These are phyloP conservation scores for Dasysyrphus tricinctus DNA, from an alignment of 2,888 invertebrate genomes.

Conservation along the genomic window DNA sequence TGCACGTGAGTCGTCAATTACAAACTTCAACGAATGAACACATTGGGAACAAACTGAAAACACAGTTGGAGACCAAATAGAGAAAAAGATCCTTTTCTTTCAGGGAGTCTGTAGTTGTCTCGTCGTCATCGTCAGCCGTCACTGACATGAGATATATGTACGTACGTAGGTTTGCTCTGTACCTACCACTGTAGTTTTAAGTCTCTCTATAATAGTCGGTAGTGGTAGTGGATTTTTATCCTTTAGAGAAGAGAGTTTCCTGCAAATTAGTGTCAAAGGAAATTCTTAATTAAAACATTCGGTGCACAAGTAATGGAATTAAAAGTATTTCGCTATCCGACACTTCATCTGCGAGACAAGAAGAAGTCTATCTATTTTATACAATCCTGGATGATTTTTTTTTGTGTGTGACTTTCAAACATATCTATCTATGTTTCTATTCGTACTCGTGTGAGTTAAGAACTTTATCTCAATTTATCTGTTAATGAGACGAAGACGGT, in stretches of 20 bases:
- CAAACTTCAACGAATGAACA: conserved; percentile 28
- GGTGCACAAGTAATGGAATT: conserved; percentile 65
- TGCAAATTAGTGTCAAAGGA: conserved; percentile 74
- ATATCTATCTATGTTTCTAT: neutral
- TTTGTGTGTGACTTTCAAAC: conserved; percentile 1
- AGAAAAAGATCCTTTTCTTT: neutral
- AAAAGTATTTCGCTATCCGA: conserved; percentile 62
- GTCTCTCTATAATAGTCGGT: neutral
- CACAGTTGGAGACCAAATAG: conserved; percentile 7
- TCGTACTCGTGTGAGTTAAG: neutral
- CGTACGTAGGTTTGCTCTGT: too few species aligned
- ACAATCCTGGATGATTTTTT: conserved; percentile 14
- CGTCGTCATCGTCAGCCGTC: neutral
- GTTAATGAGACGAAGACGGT: conserved; percentile 15
- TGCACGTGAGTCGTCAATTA: conserved; percentile 50
- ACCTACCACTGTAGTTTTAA: neutral
- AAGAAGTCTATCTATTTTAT: neutral
- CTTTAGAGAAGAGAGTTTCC: conserved; percentile 42
- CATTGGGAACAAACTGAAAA: conserved; percentile 16
- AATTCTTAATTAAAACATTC: conserved; percentile 76
- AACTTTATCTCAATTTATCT: conserved; percentile 32
- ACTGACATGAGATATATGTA: neutral
- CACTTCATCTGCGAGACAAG: conserved; percentile 40
- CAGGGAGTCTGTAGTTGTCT: neutral
- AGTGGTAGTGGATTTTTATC: neutral